Conservation (phyloP, 2,797 vertebrate species). For the Sebastes oblongus region DNA sequence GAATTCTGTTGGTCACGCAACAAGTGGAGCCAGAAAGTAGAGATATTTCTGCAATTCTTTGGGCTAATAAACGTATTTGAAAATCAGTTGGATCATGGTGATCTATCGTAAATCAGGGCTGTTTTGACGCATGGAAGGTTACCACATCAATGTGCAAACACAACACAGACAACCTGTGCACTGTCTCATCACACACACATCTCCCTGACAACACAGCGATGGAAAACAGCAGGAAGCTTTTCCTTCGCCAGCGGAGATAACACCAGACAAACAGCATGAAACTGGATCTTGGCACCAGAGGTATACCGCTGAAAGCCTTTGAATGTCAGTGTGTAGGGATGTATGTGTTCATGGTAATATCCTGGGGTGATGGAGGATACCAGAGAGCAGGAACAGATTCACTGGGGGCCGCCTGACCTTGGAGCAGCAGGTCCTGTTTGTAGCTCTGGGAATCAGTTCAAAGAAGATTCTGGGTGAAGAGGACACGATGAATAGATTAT, state of each 20-base stretch:
- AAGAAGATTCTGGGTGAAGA: slow-evolving; percentile 29
- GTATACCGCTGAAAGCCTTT: slow-evolving; percentile 27
- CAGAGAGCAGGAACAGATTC: slow-evolving; percentile 18
- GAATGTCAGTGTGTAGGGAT: slow-evolving; percentile 25
- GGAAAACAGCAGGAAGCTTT: slow-evolving; percentile 26
- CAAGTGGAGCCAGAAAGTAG: slow-evolving; percentile 21
- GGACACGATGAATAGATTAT: slow-evolving; percentile 19
- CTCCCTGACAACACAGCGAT: not conserved
- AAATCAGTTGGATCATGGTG: not conserved
- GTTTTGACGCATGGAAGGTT: not conserved
- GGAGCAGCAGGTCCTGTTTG: slow-evolving; percentile 39
- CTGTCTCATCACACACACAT: not conserved
- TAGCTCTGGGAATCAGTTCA: slow-evolving; percentile 48
- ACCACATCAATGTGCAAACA: not conserved
- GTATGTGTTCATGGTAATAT: slow-evolving; percentile 48
- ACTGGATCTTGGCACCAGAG: slow-evolving; percentile 45
- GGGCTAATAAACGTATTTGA: not conserved
- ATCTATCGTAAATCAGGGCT: not conserved
- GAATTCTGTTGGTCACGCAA: slow-evolving; percentile 49
- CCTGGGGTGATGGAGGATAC: slow-evolving; percentile 9
- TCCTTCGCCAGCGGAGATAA: slow-evolving; percentile 47
- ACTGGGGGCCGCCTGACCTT: slow-evolving; percentile 33
- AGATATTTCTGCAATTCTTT: not conserved
- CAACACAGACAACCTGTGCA: not conserved
- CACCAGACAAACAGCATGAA: slow-evolving; percentile 56